phyloP scores from a whole-genome alignment of 2,888 invertebrate genomes.

The Stenoptilia bipunctidactyla region DNA sequence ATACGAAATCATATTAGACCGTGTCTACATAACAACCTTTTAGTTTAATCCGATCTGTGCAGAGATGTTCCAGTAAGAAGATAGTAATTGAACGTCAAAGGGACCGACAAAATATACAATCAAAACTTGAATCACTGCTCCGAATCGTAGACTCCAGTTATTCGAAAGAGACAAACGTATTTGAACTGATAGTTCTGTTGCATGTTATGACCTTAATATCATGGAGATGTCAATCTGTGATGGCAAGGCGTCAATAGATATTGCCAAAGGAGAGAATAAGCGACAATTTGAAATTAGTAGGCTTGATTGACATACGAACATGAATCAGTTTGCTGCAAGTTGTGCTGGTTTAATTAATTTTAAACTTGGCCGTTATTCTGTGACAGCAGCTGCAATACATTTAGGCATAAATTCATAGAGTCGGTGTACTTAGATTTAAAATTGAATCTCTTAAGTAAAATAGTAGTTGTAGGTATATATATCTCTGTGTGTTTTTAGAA shows the following conservation, averaged over 20 bases:
- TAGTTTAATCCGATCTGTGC: slow-evolving; percentile 43
- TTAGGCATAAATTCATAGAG: no score
- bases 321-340: slow-evolving; percentile 11
- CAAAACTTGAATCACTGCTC: neutral
- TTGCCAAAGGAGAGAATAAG: slow-evolving; percentile 22
- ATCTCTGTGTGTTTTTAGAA: no score
- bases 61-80: slow-evolving; percentile 43
- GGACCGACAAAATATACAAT: slow-evolving; percentile 22
- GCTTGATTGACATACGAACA: slow-evolving; percentile 18
- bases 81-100: slow-evolving; percentile 59
- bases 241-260: slow-evolving; percentile 24
- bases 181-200: neutral
- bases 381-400: no score
- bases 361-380: no score
- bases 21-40: slow-evolving; percentile 57
- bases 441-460: no score
- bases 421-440: no score
- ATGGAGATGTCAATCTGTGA: slow-evolving; percentile 5
- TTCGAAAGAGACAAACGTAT: neutral
- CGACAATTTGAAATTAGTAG: slow-evolving; percentile 41
- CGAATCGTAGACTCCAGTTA: no score
- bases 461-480: no score
- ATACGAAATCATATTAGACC: slow-evolving; percentile 22
- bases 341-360: neutral
- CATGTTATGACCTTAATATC: no score